A percentile compares a stretch with the other conserved stretches of the same genome.
These are phyloP conservation scores for Vireo altiloquus DNA, from an alignment of 2,113 vertebrate genomes.

Conservation along the genomic window DNA sequence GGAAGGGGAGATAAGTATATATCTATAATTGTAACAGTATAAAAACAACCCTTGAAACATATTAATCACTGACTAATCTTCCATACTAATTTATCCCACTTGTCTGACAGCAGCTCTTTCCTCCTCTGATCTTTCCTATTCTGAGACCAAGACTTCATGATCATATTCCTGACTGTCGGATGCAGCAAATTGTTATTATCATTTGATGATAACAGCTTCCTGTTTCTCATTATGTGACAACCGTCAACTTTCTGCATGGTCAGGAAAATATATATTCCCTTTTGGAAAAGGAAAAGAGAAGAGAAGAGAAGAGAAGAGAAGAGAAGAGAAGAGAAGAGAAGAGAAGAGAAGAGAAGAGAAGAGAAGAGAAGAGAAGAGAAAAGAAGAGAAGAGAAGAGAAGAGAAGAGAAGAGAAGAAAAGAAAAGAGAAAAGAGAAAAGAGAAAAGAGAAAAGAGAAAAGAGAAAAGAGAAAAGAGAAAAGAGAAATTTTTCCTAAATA, in stretches of 20 bases:
- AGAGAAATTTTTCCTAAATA: background rate
- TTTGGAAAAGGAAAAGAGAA: background rate
- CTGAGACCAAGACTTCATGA: conserved; percentile 27
- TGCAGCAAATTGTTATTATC: conserved; percentile 2
- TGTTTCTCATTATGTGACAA: conserved; percentile 13
- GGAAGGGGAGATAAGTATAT: conserved; percentile 51
- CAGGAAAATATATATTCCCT: background rate
- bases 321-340: too few relatives aligned
- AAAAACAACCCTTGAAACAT: conserved; percentile 54
- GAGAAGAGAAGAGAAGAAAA: too few relatives aligned
- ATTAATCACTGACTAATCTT: conserved; percentile 65
- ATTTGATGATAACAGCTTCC: conserved; percentile 31
- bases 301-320: too few relatives aligned
- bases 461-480: too few relatives aligned
- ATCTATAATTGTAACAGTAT: conserved; percentile 52
- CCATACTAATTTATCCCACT: conserved; percentile 53
- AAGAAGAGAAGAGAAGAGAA: too few relatives aligned
- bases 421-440: too few relatives aligned
- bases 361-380: too few relatives aligned
- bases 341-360: background rate
- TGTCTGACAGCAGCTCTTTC: conserved; percentile 39
- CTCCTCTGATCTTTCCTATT: conserved; percentile 50
- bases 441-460: too few relatives aligned
- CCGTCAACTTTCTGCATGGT: background rate
- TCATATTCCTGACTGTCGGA: conserved; percentile 27